phyloP scores from a whole-genome alignment of 2,113 vertebrate species.

The Anhinga rufa region DNA sequence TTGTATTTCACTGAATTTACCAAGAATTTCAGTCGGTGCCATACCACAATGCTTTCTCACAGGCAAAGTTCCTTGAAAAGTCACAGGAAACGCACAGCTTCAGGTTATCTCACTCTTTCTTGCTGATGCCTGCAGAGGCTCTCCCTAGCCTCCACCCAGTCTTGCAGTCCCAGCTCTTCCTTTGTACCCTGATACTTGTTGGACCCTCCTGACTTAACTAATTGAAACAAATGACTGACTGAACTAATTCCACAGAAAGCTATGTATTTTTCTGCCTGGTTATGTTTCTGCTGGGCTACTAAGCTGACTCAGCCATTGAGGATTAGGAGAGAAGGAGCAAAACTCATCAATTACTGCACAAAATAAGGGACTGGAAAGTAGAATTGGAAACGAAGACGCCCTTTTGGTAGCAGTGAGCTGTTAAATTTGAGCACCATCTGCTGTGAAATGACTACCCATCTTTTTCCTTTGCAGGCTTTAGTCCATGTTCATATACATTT shows the following conservation, averaged over 20 bases:
- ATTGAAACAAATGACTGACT: background rate
- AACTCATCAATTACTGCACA: background rate
- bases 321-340: background rate
- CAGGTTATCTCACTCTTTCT: background rate
- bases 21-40: background rate
- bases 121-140: background rate
- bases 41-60: background rate
- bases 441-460: background rate
- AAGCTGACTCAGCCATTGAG: background rate
- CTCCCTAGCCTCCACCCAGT: background rate
- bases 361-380: background rate
- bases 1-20: background rate
- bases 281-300: background rate
- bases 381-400: background rate
- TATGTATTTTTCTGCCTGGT: background rate
- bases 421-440: background rate
- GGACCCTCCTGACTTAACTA: background rate
- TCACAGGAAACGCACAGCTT: background rate
- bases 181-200: background rate
- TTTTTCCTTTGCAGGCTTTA: background rate
- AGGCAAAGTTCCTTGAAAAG: background rate
- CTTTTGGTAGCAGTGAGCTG: background rate
- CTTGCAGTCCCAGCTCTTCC: background rate
- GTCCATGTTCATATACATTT: background rate
- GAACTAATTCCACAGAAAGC: background rate